These are phyloP conservation scores for Heloderma charlesbogerti DNA, from an alignment of 2,113 vertebrate genomes.

Conservation along the genomic window DNA sequence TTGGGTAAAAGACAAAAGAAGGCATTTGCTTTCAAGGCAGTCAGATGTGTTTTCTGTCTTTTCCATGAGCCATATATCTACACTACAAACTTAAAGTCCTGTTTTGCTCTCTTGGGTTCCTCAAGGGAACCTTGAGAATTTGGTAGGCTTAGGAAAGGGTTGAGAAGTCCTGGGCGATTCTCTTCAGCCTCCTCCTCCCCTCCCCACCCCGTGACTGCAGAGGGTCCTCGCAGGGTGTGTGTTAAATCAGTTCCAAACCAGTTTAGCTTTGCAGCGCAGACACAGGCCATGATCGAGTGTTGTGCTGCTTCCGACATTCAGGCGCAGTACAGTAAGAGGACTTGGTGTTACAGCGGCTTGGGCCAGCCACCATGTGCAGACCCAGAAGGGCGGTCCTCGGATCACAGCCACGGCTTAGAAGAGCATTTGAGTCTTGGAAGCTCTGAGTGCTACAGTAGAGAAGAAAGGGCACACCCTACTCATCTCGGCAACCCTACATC, in stretches of 20 bases:
- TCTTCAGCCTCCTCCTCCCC: too few species aligned
- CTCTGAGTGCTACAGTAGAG: background rate
- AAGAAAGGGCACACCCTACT: background rate
- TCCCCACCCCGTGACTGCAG: background rate
- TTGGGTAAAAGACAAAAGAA: background rate
- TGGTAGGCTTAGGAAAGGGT: background rate
- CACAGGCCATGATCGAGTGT: background rate
- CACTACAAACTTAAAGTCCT: background rate
- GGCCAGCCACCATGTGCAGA: background rate
- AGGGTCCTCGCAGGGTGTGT: background rate
- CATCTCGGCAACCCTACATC: too few species aligned
- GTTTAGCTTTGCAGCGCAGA: background rate
- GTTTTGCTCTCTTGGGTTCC: background rate
- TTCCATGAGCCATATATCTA: background rate
- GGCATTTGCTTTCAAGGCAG: constrained; percentile 5
- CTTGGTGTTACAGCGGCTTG: background rate
- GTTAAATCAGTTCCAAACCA: background rate
- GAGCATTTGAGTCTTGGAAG: background rate
- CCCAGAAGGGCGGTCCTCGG: background rate
- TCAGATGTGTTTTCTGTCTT: constrained; percentile 4
- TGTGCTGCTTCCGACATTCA: background rate
- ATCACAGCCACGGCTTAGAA: background rate
- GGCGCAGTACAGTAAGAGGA: background rate
- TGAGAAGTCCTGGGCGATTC: background rate
- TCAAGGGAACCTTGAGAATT: background rate